A percentile compares a stretch with the other conserved stretches of the same genome.
Evolutionary conservation across 2,888 invertebrate species (phyloP).

Genomic region (Tuberolachnus salignus): DNA sequence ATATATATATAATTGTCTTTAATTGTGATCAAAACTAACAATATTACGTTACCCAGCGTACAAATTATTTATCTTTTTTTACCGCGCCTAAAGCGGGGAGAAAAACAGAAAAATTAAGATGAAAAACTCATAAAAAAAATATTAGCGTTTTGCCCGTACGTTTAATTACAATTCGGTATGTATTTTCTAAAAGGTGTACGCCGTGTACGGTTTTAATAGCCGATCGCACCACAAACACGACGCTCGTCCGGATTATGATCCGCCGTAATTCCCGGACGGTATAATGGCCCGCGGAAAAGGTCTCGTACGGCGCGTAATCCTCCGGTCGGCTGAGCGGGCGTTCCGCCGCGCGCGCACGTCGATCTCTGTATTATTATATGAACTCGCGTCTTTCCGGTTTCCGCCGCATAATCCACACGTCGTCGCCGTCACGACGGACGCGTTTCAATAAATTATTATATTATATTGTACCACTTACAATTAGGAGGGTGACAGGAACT

Average conservation of each 20-base stretch:
- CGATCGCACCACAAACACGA: not conserved
- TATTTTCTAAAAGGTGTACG: too few relatives aligned
- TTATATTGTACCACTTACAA: not conserved
- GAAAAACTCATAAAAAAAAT: too few relatives aligned
- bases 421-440: not conserved
- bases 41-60: too few relatives aligned
- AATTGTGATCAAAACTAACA: too few relatives aligned
- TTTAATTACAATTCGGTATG: too few relatives aligned
- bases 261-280: conserved; percentile 14
- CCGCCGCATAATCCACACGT: conserved; percentile 14
- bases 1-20: too few relatives aligned
- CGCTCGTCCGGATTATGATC: not conserved
- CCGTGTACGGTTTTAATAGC: not conserved
- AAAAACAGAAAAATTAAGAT: too few relatives aligned
- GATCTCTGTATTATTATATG: conserved; percentile 3
- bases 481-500: too few relatives aligned
- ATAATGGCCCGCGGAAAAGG: conserved; percentile 8
- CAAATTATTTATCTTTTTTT: too few relatives aligned
- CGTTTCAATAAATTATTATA: conserved; percentile 2
- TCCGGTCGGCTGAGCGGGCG: not conserved
- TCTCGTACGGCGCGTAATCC: conserved; percentile 17
- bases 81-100: too few relatives aligned
- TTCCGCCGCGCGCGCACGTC: not conserved
- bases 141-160: too few relatives aligned
- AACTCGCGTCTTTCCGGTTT: not conserved